These are phyloP conservation scores for Hydropsyche tenuis DNA, from an alignment of 1,140 invertebrate species.

Conservation along the genomic window DNA sequence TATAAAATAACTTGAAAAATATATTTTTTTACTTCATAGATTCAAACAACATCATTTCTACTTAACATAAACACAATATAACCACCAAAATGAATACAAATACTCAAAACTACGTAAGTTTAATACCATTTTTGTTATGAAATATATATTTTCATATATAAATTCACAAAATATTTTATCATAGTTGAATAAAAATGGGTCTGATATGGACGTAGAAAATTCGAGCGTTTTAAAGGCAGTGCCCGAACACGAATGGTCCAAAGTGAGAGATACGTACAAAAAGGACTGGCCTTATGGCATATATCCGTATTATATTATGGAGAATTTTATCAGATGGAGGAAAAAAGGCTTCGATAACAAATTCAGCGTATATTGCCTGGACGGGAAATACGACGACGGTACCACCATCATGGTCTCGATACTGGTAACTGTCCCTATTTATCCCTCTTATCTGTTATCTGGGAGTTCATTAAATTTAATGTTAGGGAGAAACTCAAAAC, in stretches of 20 bases:
- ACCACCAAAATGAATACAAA: no score
- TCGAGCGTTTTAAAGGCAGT: slow-evolving; percentile 34
- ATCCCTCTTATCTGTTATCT: background rate
- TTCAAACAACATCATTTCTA: no score
- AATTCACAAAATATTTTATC: no score
- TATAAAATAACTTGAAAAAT: background rate
- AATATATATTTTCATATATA: no score
- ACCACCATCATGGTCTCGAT: slow-evolving; percentile 36
- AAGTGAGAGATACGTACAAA: slow-evolving; percentile 39
- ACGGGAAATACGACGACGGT: slow-evolving; percentile 41
- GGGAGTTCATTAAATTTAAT: background rate
- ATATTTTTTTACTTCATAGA: background rate
- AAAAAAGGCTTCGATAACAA: slow-evolving; percentile 27
- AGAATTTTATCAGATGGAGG: slow-evolving; percentile 46
- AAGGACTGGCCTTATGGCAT: slow-evolving; percentile 44
- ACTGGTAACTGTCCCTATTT: background rate
- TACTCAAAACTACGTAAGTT: no score
- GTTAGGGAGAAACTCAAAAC: slow-evolving; percentile 30
- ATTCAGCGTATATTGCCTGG: slow-evolving; percentile 39
- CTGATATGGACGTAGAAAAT: no score
- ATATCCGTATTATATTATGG: slow-evolving; percentile 44
- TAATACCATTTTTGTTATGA: no score
- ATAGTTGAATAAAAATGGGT: no score
- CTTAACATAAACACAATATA: no score
- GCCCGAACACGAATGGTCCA: slow-evolving; percentile 33